A percentile compares a stretch with the other conserved stretches of the same genome.
These are phyloP conservation scores for Sebastes hopkinsi DNA, from an alignment of 2,797 vertebrate genomes.

Conservation along the genomic window DNA sequence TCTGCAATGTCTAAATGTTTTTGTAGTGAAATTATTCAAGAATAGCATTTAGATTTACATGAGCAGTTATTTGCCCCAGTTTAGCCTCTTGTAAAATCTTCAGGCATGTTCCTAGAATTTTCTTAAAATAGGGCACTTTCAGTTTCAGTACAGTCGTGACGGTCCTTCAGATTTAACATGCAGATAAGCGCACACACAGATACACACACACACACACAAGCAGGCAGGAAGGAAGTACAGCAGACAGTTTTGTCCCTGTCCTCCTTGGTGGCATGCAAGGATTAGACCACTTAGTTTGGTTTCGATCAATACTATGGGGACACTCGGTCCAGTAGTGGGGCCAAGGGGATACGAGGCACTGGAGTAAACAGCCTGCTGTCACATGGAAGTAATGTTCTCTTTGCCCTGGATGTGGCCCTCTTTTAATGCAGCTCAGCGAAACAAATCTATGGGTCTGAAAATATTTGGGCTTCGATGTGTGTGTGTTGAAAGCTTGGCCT, in stretches of 20 bases:
- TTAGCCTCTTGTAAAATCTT: constrained; percentile 4
- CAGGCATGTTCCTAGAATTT: neutral
- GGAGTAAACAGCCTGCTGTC: constrained; percentile 76
- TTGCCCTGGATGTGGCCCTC: constrained; percentile 57
- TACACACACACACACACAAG: neutral
- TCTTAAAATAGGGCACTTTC: constrained; percentile 13
- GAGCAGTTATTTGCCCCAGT: neutral
- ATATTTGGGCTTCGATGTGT: constrained; percentile 58
- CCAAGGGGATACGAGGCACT: constrained; percentile 62
- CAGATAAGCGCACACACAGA: constrained; percentile 12
- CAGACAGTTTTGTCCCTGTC: constrained; percentile 55
- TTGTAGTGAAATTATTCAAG: neutral
- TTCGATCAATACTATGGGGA: constrained; percentile 74
- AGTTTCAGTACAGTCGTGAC: constrained; percentile 2
- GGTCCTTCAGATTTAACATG: constrained; percentile 20
- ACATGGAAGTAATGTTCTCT: constrained; percentile 77
- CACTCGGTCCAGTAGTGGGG: constrained; percentile 55
- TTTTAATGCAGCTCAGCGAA: constrained; percentile 70
- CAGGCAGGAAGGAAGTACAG: constrained; percentile 4
- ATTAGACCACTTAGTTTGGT: constrained; percentile 75
- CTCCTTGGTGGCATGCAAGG: constrained; percentile 55
- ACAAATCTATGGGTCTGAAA: constrained; percentile 68
- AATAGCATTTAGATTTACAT: neutral
- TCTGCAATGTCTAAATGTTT: neutral
- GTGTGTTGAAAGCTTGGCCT: constrained; percentile 65